A percentile compares a stretch with the other conserved stretches of the same genome.
Evolutionary conservation across 1,140 invertebrate species (phyloP).

Genomic region (Popillia japonica): DNA sequence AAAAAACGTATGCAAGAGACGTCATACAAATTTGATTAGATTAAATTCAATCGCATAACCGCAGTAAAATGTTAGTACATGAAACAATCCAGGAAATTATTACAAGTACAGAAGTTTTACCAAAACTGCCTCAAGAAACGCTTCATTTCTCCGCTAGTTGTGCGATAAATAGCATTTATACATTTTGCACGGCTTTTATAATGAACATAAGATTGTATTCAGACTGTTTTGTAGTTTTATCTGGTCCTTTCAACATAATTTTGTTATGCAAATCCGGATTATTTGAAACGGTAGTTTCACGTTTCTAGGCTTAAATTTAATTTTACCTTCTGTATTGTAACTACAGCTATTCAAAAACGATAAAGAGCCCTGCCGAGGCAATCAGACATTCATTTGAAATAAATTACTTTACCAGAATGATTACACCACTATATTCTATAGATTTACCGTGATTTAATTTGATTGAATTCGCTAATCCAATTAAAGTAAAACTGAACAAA

Average conservation of each 20-base stretch:
- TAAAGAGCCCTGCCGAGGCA: neutral
- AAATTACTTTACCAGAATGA: neutral
- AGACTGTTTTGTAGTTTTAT: neutral
- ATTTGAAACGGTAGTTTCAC: neutral
- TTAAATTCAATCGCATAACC: neutral
- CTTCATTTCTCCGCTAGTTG: neutral
- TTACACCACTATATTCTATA: neutral
- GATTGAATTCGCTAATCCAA: too few relatives aligned
- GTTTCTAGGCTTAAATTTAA: neutral
- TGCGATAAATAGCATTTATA: neutral
- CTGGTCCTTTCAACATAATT: neutral
- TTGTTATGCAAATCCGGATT: conserved; percentile 14
- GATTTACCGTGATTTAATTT: neutral
- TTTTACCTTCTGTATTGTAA: neutral
- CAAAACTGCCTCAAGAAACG: neutral
- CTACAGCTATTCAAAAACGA: neutral
- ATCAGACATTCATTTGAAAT: neutral
- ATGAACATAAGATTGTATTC: neutral
- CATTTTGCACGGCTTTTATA: neutral
- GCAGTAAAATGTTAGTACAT: neutral
- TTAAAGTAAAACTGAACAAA: too few relatives aligned
- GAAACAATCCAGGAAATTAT: neutral
- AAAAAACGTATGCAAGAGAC: neutral
- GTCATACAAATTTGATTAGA: neutral
- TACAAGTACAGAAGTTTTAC: neutral